Evolutionary conservation across 35 echinoderm and acorn worm species (phyloP), one percentile per base, ranked within the genome.

Genomic region (Diadema setosum): DNA sequence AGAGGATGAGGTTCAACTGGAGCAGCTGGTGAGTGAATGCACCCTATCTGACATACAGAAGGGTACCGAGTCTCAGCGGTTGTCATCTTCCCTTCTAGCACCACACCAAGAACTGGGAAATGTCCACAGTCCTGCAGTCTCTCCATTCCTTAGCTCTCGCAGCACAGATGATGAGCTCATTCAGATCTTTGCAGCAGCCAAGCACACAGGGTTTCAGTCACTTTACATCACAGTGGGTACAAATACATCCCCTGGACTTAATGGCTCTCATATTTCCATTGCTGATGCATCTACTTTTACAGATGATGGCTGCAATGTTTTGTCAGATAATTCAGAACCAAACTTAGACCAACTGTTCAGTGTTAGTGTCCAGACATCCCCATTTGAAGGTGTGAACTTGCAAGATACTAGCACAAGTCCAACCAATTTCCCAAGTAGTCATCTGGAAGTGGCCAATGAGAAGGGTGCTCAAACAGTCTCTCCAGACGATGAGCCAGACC

Each of bases 131-230:
- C 73, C 73, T 24, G 33, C 40, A 5, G 18, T 41, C 20, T 78
- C 73, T 44, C 73, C 73, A 35, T 2, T 78, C n/a, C 85, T 48
- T 31, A 87, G 85, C 18, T 70, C 63, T 5, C 43, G 69, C 20
- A 87, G 85, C 85, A 87, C 85, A 50, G 85, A 87, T 48, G 85
- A 87, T 44, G 85, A 87, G 39, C 65, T 87, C 8, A 37, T 70
- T 48, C 85, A 87, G 64, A 87, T 87, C 17, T 87, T 87, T 70
- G 64, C 85, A 41, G 73, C 36, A 42, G 73, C 73, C 37, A 78
- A 41, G 20, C 36, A 52, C 9, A 78, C 4, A 78, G 73, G 37
- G 36, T 34, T 15, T 18, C 63, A 42, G 6, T 24, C 27, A 78
- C n/a, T 9, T 52, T n/a, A n/a, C n/a, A 67, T 33, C 73, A 78